Evolutionary conservation across 64 coral and sea anemone genomes (phyloP).

Genomic region (Montipora capricornis): DNA sequence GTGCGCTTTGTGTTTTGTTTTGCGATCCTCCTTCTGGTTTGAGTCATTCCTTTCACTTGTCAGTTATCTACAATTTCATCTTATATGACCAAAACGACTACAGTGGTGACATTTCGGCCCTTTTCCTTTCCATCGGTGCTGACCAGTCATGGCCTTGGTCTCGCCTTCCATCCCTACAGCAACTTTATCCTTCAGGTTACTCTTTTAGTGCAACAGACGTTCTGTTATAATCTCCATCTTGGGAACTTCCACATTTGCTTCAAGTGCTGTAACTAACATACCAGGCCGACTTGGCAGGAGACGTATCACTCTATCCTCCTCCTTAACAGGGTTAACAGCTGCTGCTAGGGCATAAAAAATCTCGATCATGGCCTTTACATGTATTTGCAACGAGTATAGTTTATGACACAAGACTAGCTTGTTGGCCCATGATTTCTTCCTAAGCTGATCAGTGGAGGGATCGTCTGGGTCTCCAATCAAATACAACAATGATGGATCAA

Average conservation of each 20-base stretch:
- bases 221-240: too few relatives aligned
- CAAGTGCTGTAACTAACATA: too few relatives aligned
- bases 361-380: too few relatives aligned
- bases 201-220: too few relatives aligned
- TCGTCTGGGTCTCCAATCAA: constrained; percentile 40
- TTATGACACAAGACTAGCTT: constrained; percentile 27
- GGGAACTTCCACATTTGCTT: too few relatives aligned
- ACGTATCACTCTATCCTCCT: too few relatives aligned
- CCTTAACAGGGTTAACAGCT: too few relatives aligned
- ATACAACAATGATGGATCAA: constrained; percentile 41
- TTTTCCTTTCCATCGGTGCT: neutral
- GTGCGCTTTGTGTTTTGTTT: constrained; percentile 45
- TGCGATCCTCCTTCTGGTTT: constrained; percentile 20
- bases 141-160: neutral
- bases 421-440: constrained; percentile 62
- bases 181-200: constrained; percentile 53
- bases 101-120: constrained; percentile 47
- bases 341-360: too few relatives aligned
- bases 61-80: neutral
- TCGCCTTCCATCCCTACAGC: neutral
- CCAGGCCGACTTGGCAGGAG: too few relatives aligned
- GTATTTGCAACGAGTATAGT: neutral
- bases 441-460: neutral
- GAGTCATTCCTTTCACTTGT: neutral
- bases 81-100: constrained; percentile 46